These are phyloP conservation scores for Fringilla coelebs DNA, from an alignment of 2,797 vertebrate genomes.

Conservation along the genomic window DNA sequence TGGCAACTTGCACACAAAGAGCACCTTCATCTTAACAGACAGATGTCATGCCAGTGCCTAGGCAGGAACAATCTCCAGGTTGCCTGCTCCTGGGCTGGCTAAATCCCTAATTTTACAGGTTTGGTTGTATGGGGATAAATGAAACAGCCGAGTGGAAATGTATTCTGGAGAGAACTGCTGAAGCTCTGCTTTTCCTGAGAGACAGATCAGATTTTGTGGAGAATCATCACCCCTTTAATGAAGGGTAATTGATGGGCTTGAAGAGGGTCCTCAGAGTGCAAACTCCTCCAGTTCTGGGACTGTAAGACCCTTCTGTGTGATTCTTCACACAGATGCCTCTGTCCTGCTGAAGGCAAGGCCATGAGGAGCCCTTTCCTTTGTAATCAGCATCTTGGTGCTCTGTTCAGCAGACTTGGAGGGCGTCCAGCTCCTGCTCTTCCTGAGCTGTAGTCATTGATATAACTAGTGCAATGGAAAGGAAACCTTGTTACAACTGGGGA, in stretches of 20 bases:
- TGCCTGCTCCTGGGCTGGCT: background rate
- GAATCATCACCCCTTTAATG: slow-evolving; percentile 17
- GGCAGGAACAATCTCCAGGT: background rate
- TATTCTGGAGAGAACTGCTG: background rate
- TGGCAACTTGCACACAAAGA: background rate
- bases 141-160: background rate
- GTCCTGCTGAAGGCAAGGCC: background rate
- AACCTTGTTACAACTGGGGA: background rate
- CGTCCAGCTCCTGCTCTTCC: slow-evolving; percentile 16
- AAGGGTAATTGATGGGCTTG: slow-evolving; percentile 13
- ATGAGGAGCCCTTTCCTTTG: background rate
- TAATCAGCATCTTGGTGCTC: background rate
- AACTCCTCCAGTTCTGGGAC: background rate
- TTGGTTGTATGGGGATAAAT: background rate
- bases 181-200: background rate
- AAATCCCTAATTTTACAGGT: background rate
- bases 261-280: background rate
- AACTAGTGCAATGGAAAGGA: background rate
- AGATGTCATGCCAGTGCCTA: background rate
- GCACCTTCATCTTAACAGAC: background rate
- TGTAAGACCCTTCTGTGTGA: slow-evolving; percentile 26
- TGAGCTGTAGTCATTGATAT: background rate
- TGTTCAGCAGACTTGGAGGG: slow-evolving; percentile 9
- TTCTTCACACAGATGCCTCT: slow-evolving; percentile 32
- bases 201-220: slow-evolving; percentile 15